Percentiles rank a stretch among this genome's conserved stretches.
These are phyloP conservation scores for Phalacrocorax brasilianus DNA, from an alignment of 2,113 vertebrate genomes.

Conservation along the genomic window DNA sequence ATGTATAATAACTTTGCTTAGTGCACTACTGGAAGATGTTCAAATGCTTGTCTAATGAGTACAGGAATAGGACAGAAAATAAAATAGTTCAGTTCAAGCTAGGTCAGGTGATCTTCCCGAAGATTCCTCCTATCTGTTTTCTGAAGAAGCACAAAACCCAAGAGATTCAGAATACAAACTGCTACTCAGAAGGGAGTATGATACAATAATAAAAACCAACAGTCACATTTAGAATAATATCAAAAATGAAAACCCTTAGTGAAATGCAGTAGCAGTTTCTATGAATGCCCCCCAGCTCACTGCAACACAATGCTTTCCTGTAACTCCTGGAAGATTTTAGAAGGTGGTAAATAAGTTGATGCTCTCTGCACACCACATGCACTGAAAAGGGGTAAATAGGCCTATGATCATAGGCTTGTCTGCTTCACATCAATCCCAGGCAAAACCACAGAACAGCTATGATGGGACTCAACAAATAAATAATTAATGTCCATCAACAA, in stretches of 20 bases:
- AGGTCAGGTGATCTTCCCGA: background rate
- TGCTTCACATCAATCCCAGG: background rate
- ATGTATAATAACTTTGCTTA: background rate
- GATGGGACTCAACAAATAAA: background rate
- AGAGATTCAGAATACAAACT: background rate
- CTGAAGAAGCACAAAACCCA: background rate
- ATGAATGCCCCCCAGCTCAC: background rate
- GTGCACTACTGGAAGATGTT: constrained; percentile 9
- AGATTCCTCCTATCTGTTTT: background rate
- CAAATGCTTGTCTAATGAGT: background rate
- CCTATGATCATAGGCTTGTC: background rate
- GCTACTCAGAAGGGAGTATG: background rate
- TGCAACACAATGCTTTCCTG: background rate
- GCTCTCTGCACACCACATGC: background rate
- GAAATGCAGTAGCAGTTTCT: background rate
- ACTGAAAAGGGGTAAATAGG: background rate
- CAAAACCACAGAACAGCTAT: background rate
- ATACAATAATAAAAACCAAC: background rate
- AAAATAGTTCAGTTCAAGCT: background rate
- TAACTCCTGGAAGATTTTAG: background rate
- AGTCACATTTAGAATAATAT: background rate
- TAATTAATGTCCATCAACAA: background rate
- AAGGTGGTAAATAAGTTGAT: background rate
- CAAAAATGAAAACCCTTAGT: background rate
- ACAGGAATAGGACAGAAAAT: background rate